Evolutionary conservation across 2,797 vertebrate genomes (phyloP), one percentile per base, ranked within the genome.

Genomic region (Momotus momota): DNA sequence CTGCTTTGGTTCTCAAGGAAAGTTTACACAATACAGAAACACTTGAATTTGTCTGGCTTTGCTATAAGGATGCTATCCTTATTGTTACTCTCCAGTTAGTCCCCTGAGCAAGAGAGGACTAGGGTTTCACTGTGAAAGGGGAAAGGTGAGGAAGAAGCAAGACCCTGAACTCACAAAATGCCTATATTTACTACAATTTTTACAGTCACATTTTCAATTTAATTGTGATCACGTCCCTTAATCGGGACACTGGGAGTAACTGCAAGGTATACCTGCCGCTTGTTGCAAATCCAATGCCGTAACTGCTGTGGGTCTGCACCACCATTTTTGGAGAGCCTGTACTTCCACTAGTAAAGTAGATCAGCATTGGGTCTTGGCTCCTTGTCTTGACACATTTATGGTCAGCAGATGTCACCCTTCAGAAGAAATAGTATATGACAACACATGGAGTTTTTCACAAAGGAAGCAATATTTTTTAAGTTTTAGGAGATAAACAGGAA

Each of bases 281-380:
- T 77, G 95, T 65, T 31, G 97, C 93, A 85, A 99, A 98, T n/a
- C 98, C 98, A 1, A 99, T 88, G 10, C 98, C 98, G 0, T 97
- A 98, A 90, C 98, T 98, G 96, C 98, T 94, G 70, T 99, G 98
- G 40, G 98, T 98, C 5, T 98, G 99, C 72, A 98, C 91, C 7
- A 97, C 98, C 98, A 99, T 99, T 97, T 99, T 99, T 61, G 98
- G 99, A 14, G 96, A 85, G 7, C 98, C 98, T 0, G 98, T 99
- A 9, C 98, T 99, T 58, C 98, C 99, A 3, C 99, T 99, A 31
- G 98, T 99, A 82, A 99, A 99, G 94, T 98, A 98, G 43, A 99
- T 97, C 10, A 98, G 78, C 97, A 98, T 96, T 2, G 98, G 80
- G 14, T 99, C 98, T 25, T 67, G 61, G 51, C 98, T 98, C 84